Evolutionary conservation across 2,113 vertebrate species (phyloP).

Genomic region (Fregata magnificens): DNA sequence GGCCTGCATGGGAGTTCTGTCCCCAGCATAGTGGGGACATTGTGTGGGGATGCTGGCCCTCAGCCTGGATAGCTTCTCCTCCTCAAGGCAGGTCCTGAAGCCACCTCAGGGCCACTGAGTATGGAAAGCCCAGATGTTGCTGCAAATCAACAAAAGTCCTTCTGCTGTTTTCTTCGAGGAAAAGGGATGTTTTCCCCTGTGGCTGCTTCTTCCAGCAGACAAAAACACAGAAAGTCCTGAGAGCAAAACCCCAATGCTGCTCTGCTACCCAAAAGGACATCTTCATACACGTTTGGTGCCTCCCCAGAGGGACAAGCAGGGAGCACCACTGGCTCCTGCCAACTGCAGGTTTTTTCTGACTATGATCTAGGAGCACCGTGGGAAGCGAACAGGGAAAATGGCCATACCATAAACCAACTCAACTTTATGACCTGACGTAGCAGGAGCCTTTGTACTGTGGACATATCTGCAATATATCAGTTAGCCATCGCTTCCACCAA

Average conservation of each 20-base stretch:
- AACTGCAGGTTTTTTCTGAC: not conserved
- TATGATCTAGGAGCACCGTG: not conserved
- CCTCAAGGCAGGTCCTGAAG: not conserved
- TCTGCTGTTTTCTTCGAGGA: not conserved
- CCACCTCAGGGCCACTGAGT: not conserved
- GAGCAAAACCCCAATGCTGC: not conserved
- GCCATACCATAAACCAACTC: slow-evolving; percentile 24
- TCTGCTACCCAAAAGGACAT: not conserved
- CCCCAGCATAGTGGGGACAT: not conserved
- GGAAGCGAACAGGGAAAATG: not conserved
- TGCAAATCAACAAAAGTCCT: not conserved
- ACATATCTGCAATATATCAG: slow-evolving; percentile 24
- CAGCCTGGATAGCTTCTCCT: not conserved
- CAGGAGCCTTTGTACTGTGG: slow-evolving; percentile 18
- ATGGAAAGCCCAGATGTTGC: not conserved
- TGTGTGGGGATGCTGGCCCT: not conserved
- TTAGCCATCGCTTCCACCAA: slow-evolving; percentile 37
- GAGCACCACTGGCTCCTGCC: not conserved
- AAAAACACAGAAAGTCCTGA: not conserved
- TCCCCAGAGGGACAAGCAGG: not conserved
- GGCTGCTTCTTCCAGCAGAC: not conserved
- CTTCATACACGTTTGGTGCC: rapidly evolving
- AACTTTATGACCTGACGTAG: slow-evolving; percentile 6
- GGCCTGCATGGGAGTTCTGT: not conserved
- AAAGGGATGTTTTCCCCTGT: not conserved